phyloP scores from a whole-genome alignment of 1,140 invertebrate genomes.

The Drosophila obscura region DNA sequence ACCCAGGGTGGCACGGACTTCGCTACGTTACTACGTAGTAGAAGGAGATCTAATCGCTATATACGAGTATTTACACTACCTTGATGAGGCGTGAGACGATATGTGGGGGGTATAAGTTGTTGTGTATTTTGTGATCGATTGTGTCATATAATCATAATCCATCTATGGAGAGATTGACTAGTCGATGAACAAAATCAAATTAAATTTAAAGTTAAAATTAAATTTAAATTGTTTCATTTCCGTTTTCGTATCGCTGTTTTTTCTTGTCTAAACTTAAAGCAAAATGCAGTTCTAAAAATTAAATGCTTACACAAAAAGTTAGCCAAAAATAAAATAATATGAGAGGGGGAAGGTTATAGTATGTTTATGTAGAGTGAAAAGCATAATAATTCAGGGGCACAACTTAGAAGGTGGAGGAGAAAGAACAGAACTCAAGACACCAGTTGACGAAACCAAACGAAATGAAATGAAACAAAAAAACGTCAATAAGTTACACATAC shows the following conservation, averaged over 20 bases:
- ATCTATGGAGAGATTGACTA: slow-evolving; percentile 18
- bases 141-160: slow-evolving; percentile 13
- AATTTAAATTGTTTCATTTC: neutral
- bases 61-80: slow-evolving; percentile 44
- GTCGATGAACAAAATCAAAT: slow-evolving; percentile 36
- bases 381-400: slow-evolving; percentile 24
- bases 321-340: slow-evolving; percentile 41
- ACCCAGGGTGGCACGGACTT: slow-evolving; percentile 25
- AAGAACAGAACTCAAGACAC: slow-evolving; percentile 28
- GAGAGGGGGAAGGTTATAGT: slow-evolving; percentile 36
- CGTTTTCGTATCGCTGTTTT: slow-evolving; percentile 15
- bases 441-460: slow-evolving; percentile 23
- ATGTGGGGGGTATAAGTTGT: neutral
- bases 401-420: slow-evolving; percentile 29
- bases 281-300: slow-evolving; percentile 50
- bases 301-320: slow-evolving; percentile 30
- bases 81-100: slow-evolving; percentile 18
- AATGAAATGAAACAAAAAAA: slow-evolving; percentile 23
- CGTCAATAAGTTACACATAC: slow-evolving; percentile 77
- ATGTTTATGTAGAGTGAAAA: slow-evolving; percentile 30
- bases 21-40: no score
- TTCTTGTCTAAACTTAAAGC: slow-evolving; percentile 37
- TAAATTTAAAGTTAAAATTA: slow-evolving; percentile 18
- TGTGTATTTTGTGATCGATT: slow-evolving; percentile 16
- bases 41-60: slow-evolving; percentile 31